Evolutionary conservation across 1,140 invertebrate species (phyloP).

Genomic region (Leptinotarsa texana): DNA sequence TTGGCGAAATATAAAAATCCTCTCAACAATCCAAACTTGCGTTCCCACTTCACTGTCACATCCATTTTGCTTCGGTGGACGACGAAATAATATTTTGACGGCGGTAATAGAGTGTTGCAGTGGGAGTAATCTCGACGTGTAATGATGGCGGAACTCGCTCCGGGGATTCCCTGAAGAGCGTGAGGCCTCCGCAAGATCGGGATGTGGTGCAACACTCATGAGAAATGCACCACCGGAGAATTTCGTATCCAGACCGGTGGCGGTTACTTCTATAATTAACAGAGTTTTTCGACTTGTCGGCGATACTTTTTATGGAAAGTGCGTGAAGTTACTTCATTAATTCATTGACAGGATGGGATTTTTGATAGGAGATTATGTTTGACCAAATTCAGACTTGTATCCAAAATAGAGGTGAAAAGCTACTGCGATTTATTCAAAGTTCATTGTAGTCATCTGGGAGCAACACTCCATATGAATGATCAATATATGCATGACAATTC

Average conservation of each 20-base stretch:
- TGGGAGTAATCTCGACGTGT: not conserved
- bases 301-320: not conserved
- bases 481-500: too few relatives aligned
- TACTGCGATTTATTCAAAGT: too few relatives aligned
- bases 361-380: not conserved
- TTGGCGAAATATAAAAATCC: too few relatives aligned
- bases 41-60: too few relatives aligned
- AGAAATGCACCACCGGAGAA: not conserved
- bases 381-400: too few relatives aligned
- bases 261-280: not conserved
- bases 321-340: not conserved
- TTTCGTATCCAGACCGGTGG: not conserved
- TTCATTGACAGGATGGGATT: not conserved
- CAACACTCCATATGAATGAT: too few relatives aligned
- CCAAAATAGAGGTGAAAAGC: too few relatives aligned
- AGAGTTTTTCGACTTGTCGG: not conserved
- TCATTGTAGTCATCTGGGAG: too few relatives aligned
- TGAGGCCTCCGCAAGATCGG: not conserved
- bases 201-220: not conserved
- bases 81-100: not conserved
- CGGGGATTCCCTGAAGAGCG: not conserved
- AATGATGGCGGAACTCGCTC: not conserved
- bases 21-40: too few relatives aligned
- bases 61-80: not conserved
- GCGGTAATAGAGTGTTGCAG: constrained; percentile 1